Percentiles rank a stretch among this genome's conserved stretches.
phyloP scores from a whole-genome alignment of 2,888 invertebrate genomes.

The Deilephila elpenor region DNA sequence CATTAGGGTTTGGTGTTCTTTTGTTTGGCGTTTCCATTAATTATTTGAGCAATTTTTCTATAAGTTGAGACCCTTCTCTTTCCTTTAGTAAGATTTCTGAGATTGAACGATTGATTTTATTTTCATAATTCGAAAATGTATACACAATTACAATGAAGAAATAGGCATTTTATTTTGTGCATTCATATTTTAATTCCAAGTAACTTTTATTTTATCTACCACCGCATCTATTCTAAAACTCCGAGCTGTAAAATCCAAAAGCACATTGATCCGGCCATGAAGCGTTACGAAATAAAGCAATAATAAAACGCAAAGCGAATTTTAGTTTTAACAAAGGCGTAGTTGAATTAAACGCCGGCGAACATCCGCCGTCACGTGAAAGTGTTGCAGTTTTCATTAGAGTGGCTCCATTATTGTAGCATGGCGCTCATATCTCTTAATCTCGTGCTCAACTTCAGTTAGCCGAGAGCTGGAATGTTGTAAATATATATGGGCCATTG shows the following conservation, averaged over 20 bases:
- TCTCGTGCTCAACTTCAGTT: conserved; percentile 39
- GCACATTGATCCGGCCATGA: no score
- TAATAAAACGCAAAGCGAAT: not conserved
- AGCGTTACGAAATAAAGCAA: not conserved
- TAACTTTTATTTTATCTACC: no score
- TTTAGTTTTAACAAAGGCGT: not conserved
- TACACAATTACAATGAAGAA: no score
- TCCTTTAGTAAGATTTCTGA: no score
- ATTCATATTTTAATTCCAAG: no score
- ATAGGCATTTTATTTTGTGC: no score
- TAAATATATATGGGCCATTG: not conserved
- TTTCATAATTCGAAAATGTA: no score
- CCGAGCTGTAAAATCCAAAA: not conserved
- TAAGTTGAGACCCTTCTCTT: no score
- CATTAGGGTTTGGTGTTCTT: not conserved
- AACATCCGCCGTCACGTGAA: conserved; percentile 16
- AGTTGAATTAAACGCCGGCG: conserved; percentile 5
- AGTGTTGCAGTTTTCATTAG: conserved; percentile 50
- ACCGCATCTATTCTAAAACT: no score
- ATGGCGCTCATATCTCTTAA: conserved; percentile 36
- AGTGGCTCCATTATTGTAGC: conserved; percentile 47
- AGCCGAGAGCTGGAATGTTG: not conserved
- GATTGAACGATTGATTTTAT: no score
- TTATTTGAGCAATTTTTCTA: no score
- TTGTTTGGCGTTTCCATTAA: not conserved